Base-by-base conservation (phyloP, 2,113 vertebrate species). In the Chaetodon trifascialis region DNA sequence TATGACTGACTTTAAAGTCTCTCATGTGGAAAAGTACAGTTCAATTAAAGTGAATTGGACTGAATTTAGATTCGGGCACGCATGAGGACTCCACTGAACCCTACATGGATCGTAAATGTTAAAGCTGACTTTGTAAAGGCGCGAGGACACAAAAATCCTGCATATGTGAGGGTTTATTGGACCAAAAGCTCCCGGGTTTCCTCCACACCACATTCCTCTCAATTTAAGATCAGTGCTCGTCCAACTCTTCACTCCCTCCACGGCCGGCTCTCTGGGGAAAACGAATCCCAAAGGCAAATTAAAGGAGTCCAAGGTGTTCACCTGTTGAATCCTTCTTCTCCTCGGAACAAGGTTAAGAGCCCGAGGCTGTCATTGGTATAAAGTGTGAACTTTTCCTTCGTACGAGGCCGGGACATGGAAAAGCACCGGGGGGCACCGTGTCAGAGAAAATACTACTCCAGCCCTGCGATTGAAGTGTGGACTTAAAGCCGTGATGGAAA, bases 381-480 rank as follows among this genome's bases (percentile, higher is more conserved):
- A 76, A 83, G 77, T 73, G 78, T 86, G 89, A 91, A 86, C 79
- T 88, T 83, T 30, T 81, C 30, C 71, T 62, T 25, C 79, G 9
- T 67, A 54, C 15, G 15, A 71, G 73, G 60, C 78, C 42, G 3
- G 38, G 81, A 64, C 77, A 68, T n/a, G 73, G 84, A 84, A 81
- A 81, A 85, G 79, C 82, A 81, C 79, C 60, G 46, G 66, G 80
- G 88, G 87, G 73, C 55, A 60, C 4, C 1, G 17, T 85, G 81
- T 86, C 76, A 52, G 74, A 77, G 77, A 77, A 84, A 86, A 89
- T 73, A 44, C 74, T 7, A 40, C 65, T 76, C 54, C 21, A 65
- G 59, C n/a, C 16, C 69, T 34, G 60, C 76, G 62, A 82, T 46
- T 86, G 83, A 79, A 85, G 86, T 77, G 73, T 70, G 59, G 64